Base-by-base conservation (phyloP, 2,113 vertebrate species). In the Lampris incognitus region DNA sequence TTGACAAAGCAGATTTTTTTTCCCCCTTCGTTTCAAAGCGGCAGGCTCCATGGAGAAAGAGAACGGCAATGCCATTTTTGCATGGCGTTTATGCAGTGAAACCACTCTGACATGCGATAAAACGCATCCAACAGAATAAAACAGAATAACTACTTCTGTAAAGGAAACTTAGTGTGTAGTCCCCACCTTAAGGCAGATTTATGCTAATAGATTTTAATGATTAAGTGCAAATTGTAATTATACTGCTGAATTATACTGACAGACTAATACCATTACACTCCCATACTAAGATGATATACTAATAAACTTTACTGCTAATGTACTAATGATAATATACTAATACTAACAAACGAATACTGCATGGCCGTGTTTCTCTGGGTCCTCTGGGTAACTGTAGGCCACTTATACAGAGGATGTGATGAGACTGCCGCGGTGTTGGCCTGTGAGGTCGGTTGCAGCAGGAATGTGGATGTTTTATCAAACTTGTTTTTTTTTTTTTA, bases 391-490 rank as follows among this genome's bases (percentile, higher is more conserved):
- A 89, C 87, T 84, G 85, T 37, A 74, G 77, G 67, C 83, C 67
- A 49, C 79, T 87, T 85, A 78, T 85, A 78, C 72, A 83, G 76
- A 74, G 83, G 72, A 55, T 79, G 37, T 82, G 87, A 91, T 91
- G 87, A 87, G 89, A 79, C 74, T 40, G 81, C 75, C 81, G 68
- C 81, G 65, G 57, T 42, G 50, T 1, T 56, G 76, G 70, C 79
- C 66, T 41, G 6, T 50, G 69, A 64, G 40, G 46, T 69, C 38
- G n/a, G 76, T 46, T 84, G 88, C 77, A 56, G 80, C 68, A 78
- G 85, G 92, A 94, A 94, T 94, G 90, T 92, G 85, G 82, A 92
- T 93, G 91, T 92, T 93, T 92, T 91, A 67, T 84, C 76, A 58
- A 83, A 88, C 66, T 46, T 88, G 88, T 83, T 83, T 66, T 74